Evolutionary conservation across 2,797 vertebrate species (phyloP).

Genomic region (Masticophis lateralis): DNA sequence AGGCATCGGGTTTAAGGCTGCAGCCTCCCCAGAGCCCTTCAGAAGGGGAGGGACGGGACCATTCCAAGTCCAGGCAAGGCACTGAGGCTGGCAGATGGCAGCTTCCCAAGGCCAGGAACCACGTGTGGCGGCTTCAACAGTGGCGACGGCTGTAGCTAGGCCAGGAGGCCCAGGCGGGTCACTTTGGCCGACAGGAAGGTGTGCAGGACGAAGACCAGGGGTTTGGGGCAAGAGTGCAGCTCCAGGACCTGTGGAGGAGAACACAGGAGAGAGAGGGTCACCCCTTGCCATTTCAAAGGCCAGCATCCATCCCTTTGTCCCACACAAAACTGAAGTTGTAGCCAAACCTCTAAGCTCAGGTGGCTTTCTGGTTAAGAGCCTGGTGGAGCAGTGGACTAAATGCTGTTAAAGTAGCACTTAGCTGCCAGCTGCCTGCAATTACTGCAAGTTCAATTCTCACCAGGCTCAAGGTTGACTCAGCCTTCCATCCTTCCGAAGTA

Average conservation of each 20-base stretch:
- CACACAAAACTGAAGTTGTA: not conserved
- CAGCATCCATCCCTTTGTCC: not conserved
- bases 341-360: not conserved
- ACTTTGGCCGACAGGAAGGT: conserved; percentile 97
- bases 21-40: not conserved
- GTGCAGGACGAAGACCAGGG: conserved; percentile 91
- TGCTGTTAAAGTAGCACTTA: too few species aligned
- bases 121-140: not conserved
- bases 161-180: conserved; percentile 92
- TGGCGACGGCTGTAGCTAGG: conserved; percentile 63
- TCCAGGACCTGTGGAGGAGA: conserved; percentile 81
- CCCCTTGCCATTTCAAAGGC: not conserved
- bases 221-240: conserved; percentile 93
- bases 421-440: too few species aligned
- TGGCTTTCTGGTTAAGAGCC: not conserved
- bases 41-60: not conserved
- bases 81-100: conserved; percentile 51
- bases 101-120: conserved; percentile 5
- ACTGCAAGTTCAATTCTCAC: too few species aligned
- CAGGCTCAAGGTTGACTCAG: too few species aligned
- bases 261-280: accelerated
- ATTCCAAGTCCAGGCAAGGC: conserved; percentile 65
- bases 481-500: too few species aligned
- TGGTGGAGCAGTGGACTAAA: too few species aligned
- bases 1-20: not conserved